Base-by-base conservation (phyloP, 2,113 vertebrate species). In the Podarcis cretensis region DNA sequence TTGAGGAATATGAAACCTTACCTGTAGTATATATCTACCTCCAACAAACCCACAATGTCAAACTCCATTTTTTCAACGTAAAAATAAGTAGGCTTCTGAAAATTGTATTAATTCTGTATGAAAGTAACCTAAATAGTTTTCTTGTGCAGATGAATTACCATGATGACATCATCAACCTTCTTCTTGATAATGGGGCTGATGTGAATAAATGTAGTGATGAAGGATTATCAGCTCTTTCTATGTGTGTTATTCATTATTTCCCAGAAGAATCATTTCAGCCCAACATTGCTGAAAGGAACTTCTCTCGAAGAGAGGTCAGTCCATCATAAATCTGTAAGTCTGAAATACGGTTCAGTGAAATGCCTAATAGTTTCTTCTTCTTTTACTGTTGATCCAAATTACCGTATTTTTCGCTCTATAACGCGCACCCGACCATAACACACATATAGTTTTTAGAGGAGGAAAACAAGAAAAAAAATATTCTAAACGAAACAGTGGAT, bases 141-240 rank as follows among this genome's bases (percentile, higher is more conserved):
- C 73, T 78, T 63, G 35, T 87, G 30, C 94, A 99, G 98, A 91
- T 97, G 5, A 96, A 97, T 87, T 96, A 96, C 86, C 96, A 97
- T 27, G 73, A 93, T 2, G 85, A 97, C 37, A 90, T 98, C 30
- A 93, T 99, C 93, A 96, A 93, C 78, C 95, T 98, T 65, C 97
- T 99, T 89, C 94, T 99, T 91, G 97, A 99, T 93, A 93, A 78
- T 1, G 98, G 98, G 48, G 98, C 96, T 0, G 96, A 98, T 2
- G 97, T 99, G 89, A 98, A 98, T 95, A 97, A 97, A 93, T 14
- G 95, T 90, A 97, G 96, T 0, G 92, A 95, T 2, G 97, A 99
- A 87, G 98, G 97, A 85, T 94, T 98, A 92, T 97, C 98, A 1
- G 95, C 98, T 0, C 96, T 99, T 81, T 95, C 96, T 78, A 96